phyloP scores from a whole-genome alignment of 1,140 invertebrate genomes.

The Panulirus ornatus region DNA sequence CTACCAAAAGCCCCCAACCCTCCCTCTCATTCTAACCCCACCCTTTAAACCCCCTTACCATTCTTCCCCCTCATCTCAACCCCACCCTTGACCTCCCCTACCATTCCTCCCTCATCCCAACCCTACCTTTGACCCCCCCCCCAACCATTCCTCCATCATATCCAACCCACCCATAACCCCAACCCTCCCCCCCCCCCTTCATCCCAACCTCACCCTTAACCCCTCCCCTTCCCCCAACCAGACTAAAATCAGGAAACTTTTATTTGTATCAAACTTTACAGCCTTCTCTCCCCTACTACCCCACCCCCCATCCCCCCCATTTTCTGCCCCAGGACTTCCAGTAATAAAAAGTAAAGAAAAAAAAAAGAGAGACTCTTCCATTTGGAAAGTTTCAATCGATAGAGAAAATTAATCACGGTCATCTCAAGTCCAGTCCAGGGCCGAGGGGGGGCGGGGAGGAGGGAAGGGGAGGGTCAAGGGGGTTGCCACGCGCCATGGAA shows the following conservation, averaged over 20 bases:
- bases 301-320: background rate
- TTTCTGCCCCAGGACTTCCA: slow-evolving; percentile 37
- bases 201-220: background rate
- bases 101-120: no score
- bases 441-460: slow-evolving; percentile 5
- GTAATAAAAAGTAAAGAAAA: slow-evolving; percentile 23
- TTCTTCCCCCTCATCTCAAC: no score
- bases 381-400: slow-evolving; percentile 58
- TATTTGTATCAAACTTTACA: background rate
- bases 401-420: slow-evolving; percentile 63
- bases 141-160: background rate
- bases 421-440: slow-evolving; percentile 46
- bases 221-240: background rate
- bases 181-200: background rate
- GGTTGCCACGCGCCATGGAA: no score
- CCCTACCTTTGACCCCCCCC: no score
- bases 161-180: background rate
- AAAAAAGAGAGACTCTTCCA: slow-evolving; percentile 25
- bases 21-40: no score
- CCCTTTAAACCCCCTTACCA: no score
- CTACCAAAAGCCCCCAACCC: no score
- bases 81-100: background rate
- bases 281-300: background rate
- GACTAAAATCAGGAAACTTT: background rate
- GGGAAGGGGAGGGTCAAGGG: slow-evolving; percentile 7